A percentile compares a stretch with the other conserved stretches of the same genome.
Evolutionary conservation across 2,113 vertebrate species (phyloP).

Genomic region (Tenebrosternarchus preto): DNA sequence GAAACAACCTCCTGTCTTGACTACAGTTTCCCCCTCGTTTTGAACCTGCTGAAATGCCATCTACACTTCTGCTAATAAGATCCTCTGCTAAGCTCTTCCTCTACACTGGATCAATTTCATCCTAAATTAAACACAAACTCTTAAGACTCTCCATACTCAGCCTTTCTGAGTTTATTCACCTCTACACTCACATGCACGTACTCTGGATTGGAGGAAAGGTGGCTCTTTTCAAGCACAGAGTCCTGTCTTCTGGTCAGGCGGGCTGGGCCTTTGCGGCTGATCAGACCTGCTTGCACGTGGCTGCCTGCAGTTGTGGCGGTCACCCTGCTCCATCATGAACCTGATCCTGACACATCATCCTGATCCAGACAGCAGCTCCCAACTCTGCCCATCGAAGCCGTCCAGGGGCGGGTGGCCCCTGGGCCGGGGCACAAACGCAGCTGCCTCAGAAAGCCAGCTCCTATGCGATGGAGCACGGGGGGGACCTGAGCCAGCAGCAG

Average conservation of each 20-base stretch:
- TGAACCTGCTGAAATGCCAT: not conserved
- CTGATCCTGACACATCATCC: constrained; percentile 35
- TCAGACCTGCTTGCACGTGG: not conserved
- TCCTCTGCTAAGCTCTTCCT: not conserved
- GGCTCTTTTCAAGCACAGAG: not conserved
- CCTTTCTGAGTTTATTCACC: no score
- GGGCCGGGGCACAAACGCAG: constrained; percentile 46
- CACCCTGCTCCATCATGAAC: not conserved
- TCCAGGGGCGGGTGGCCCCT: constrained; percentile 47
- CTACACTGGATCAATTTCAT: no score
- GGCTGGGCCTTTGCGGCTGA: constrained; percentile 4
- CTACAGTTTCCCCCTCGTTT: not conserved
- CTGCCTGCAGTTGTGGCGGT: constrained; percentile 18
- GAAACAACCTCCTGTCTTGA: not conserved
- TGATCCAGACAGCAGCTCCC: constrained; percentile 36
- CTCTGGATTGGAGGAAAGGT: not conserved
- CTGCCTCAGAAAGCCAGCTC: constrained; percentile 51
- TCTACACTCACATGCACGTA: not conserved
- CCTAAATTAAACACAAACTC: no score
- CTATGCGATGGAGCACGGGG: constrained; percentile 10
- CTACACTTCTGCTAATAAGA: not conserved
- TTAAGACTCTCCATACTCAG: no score
- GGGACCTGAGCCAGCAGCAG: constrained; percentile 39
- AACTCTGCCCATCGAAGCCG: constrained; percentile 64
- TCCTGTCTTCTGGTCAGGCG: no score